Conservation (phyloP, 2,113 vertebrate species). For the Poeciliopsis prolifica region DNA sequence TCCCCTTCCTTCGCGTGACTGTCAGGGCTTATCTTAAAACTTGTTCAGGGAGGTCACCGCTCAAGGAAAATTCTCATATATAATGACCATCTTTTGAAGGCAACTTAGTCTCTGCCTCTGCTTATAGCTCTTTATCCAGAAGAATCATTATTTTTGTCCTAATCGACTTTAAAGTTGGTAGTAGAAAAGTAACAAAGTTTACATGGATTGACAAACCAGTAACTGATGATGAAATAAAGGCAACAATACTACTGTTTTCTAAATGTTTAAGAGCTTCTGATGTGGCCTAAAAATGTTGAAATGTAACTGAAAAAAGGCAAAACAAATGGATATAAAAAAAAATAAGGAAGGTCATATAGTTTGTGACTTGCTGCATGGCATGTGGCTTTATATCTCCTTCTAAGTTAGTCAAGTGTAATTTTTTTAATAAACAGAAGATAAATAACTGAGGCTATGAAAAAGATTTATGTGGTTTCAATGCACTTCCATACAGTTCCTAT, state of each 20-base stretch:
- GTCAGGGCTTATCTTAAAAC: conserved; percentile 17
- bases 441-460: too few species aligned
- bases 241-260: neutral
- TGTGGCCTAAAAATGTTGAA: neutral
- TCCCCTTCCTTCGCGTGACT: conserved; percentile 26
- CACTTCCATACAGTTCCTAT: too few species aligned
- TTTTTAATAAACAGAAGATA: too few species aligned
- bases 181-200: neutral
- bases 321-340: neutral
- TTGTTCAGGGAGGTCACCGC: conserved; percentile 19
- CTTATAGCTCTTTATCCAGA: too few species aligned
- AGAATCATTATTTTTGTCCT: neutral
- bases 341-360: too few species aligned
- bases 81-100: conserved; percentile 11
- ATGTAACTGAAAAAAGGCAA: neutral
- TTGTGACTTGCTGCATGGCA: too few species aligned
- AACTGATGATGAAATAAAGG: neutral
- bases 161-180: neutral
- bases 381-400: too few species aligned
- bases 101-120: neutral
- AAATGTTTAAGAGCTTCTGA: neutral
- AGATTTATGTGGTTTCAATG: too few species aligned
- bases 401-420: too few species aligned
- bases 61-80: conserved; percentile 8
- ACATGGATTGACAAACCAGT: too few species aligned